A percentile compares a stretch with the other conserved stretches of the same genome.
Conservation (phyloP, 2,888 invertebrate species). For the Lepidonotus clava region DNA sequence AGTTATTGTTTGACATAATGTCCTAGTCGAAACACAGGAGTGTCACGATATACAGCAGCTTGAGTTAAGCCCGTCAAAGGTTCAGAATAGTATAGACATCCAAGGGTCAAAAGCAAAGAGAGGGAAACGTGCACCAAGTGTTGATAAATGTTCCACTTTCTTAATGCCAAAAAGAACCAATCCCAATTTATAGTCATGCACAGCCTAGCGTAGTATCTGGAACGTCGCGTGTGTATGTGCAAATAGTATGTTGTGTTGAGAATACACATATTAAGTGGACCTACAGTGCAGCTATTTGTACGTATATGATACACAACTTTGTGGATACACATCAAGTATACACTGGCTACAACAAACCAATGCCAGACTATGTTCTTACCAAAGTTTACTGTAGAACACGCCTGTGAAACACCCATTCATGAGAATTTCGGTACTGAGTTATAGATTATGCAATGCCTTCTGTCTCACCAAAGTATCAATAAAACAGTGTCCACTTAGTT, state of each 20-base stretch:
- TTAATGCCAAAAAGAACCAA: too few relatives aligned
- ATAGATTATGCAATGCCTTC: slow-evolving; percentile 1
- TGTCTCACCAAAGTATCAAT: slow-evolving; percentile 36
- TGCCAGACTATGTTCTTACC: slow-evolving; percentile 37
- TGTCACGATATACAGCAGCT: too few relatives aligned
- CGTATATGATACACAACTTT: background rate
- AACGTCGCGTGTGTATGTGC: slow-evolving; percentile 5
- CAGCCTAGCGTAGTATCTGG: slow-evolving; percentile 15
- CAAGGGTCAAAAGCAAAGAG: too few relatives aligned
- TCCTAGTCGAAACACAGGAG: too few relatives aligned
- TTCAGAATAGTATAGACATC: too few relatives aligned
- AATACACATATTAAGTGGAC: background rate
- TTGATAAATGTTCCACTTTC: too few relatives aligned
- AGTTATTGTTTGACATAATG: too few relatives aligned
- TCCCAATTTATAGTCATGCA: too few relatives aligned
- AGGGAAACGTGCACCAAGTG: too few relatives aligned
- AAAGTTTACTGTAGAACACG: slow-evolving; percentile 30
- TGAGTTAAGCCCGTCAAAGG: too few relatives aligned
- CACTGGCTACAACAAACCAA: slow-evolving; percentile 45
- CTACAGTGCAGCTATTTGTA: slow-evolving; percentile 12
- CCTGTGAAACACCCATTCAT: slow-evolving; percentile 49
- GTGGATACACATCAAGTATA: background rate
- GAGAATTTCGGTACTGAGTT: slow-evolving; percentile 54
- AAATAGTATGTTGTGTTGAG: background rate
- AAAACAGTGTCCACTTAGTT: background rate